Conservation (phyloP, 2,888 invertebrate species). For the Drosophila falleni region DNA sequence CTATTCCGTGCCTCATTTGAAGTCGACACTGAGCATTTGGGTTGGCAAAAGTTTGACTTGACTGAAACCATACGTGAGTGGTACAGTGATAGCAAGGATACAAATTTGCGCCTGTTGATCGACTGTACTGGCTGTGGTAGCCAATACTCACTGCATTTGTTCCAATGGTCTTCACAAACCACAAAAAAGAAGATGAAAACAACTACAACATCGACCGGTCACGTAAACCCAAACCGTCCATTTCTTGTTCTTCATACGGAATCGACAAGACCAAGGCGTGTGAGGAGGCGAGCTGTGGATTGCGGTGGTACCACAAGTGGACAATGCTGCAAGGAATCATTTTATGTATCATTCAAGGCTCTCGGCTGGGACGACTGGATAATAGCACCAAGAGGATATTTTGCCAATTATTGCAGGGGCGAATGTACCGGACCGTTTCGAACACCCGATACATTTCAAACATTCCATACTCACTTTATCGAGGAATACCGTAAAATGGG, state of each 20-base stretch:
- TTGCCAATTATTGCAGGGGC: slow-evolving; percentile 97
- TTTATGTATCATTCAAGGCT: slow-evolving; percentile 96
- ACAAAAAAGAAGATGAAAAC: slow-evolving; percentile 18
- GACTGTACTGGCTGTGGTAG: slow-evolving; percentile 94
- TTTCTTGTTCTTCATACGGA: slow-evolving; percentile 93
- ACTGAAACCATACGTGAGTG: slow-evolving; percentile 92
- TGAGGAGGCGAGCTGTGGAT: slow-evolving; percentile 93
- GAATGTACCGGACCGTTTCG: slow-evolving; percentile 92
- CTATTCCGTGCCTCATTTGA: slow-evolving; percentile 87
- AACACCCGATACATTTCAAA: slow-evolving; percentile 93
- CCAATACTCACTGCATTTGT: slow-evolving; percentile 89
- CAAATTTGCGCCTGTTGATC: slow-evolving; percentile 91
- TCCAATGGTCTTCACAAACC: slow-evolving; percentile 69
- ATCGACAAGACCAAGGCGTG: slow-evolving; percentile 89
- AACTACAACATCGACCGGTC: neutral
- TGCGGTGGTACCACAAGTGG: slow-evolving; percentile 88
- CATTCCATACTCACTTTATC: slow-evolving; percentile 95
- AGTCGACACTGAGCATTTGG: slow-evolving; percentile 89
- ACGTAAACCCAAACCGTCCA: slow-evolving; percentile 90
- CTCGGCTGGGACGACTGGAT: slow-evolving; percentile 98
- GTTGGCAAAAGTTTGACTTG: slow-evolving; percentile 95
- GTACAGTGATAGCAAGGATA: slow-evolving; percentile 85
- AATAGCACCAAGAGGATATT: slow-evolving; percentile 95
- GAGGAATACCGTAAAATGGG: slow-evolving; percentile 94
- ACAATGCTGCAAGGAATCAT: slow-evolving; percentile 95